Base-by-base conservation (phyloP, 2,113 vertebrate genomes). In the Stictonetta naevosa region DNA sequence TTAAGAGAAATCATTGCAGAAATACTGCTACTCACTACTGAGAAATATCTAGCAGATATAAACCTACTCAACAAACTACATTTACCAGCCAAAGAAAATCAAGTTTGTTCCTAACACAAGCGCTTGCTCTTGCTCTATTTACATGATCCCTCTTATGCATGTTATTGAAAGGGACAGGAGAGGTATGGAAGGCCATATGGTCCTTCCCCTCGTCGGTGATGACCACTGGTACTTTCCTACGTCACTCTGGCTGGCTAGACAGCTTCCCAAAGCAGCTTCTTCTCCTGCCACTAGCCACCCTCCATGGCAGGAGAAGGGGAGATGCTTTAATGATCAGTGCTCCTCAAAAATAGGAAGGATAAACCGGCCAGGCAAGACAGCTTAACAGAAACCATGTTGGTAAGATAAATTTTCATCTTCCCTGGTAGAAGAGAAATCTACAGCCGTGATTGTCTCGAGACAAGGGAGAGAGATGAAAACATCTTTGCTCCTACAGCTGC, bases 381-480 rank as follows among this genome's bases (percentile, higher is more conserved):
- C 52, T 64, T 71, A 95, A 86, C 31, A 91, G 72, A 90, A 90
- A 74, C 34, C 34, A 67, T 0, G 0, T 6, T 46, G 52, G 13
- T 36, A 88, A 64, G 64, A 68, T 21, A 86, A 94, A 67, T 42
- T 71, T 13, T 52, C 34, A 23, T 34, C 46, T n/a, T 72, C 25
- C 56, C 75, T 25, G 36, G 42, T 62, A n/a, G 46, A 59, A 63
- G 22, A 83, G 16, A 67, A 86, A 53, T 31, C 56, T 76, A 53
- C 52, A 78, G 78, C 64, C 66, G 34, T 29, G 76, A 96, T 18
- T 92, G 77, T 90, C 95, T 86, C 10, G 16, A 94, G 87, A 18
- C 33, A 84, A 12, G 42, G 46, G 64, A 90, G 60, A 77, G 68
- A 77, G 56, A 40, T 20, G 28, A 82, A 81, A 90, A 63, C 25